Base-by-base conservation (phyloP, 2,888 invertebrate genomes). In the Drosophila longiperda region DNA sequence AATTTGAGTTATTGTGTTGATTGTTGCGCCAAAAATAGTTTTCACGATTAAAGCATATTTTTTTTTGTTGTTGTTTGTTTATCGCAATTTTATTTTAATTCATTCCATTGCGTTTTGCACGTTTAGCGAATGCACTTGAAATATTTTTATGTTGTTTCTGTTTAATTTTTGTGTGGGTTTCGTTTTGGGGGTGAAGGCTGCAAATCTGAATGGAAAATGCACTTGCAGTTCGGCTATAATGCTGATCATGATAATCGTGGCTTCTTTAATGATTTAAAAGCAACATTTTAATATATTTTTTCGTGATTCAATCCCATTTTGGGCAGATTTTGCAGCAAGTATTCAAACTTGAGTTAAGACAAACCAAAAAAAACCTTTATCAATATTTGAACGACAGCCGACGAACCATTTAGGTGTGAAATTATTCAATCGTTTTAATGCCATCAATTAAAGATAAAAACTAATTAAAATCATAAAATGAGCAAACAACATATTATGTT, bases 81-180 rank as follows among this genome's bases (percentile, higher is more conserved):
- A 45, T 45, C 1, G 23, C 66, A 33, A 23, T 45, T 52, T 58
- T 65, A 32, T 69, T 57, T 57, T 50, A 8, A 45, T 61, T 63
- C 12, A 49, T 76, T 54, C 15, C 45, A 57, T 77, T 77, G 76
- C 76, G 54, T 78, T 76, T 76, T 60, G 58, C 76, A 77, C 76
- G 76, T 77, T 77, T 61, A 49, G 29, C 34, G 34, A 72, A 55
- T 77, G 76, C 78, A 73, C 76, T 77, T 76, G 73, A 76, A 76
- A 65, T 60, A 33, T 60, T 62, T 59, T 3, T 32, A 36, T 32
- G 29, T 52, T 48, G 12, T 52, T 62, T 65, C 23, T 17, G 23
- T 71, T 26, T 23, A 11, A 26, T 62, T 55, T 42, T 29, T 48
- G 66, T 72, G 66, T 53, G 63, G 58, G 55, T 20, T 11, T n/a